These are phyloP conservation scores for Mythimna ferrago DNA, from an alignment of 2,888 invertebrate genomes.

Conservation along the genomic window DNA sequence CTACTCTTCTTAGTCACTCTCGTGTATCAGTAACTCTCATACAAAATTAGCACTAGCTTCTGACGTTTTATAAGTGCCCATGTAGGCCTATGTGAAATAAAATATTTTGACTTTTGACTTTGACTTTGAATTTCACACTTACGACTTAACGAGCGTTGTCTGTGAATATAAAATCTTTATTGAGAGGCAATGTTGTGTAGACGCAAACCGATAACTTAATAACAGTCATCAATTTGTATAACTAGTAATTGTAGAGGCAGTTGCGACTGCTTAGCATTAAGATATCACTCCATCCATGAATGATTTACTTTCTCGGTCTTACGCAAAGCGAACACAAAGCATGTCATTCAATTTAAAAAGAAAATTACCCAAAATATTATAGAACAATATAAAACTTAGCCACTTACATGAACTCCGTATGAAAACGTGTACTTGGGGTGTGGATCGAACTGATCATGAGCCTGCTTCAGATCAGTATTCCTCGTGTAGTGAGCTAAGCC, in stretches of 20 bases:
- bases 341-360: background rate
- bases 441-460: conserved; percentile 66
- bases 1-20: too few species aligned
- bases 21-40: background rate
- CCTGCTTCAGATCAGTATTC: conserved; percentile 48
- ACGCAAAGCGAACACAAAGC: background rate
- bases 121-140: background rate
- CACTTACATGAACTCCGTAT: conserved; percentile 85
- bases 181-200: background rate
- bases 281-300: background rate
- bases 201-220: background rate
- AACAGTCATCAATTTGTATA: background rate
- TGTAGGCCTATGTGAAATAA: too few species aligned
- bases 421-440: conserved; percentile 79
- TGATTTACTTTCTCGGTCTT: background rate
- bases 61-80: too few species aligned
- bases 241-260: background rate
- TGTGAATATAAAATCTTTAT: background rate
- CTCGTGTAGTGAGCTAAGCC: conserved; percentile 72
- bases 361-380: background rate
- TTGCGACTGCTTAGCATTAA: background rate
- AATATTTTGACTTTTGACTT: too few species aligned
- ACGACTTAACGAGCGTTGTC: background rate
- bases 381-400: background rate
- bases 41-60: background rate